A percentile compares a stretch with the other conserved stretches of the same genome.
Conservation (phyloP, 2,113 vertebrate genomes). For the Spea bombifrons region DNA sequence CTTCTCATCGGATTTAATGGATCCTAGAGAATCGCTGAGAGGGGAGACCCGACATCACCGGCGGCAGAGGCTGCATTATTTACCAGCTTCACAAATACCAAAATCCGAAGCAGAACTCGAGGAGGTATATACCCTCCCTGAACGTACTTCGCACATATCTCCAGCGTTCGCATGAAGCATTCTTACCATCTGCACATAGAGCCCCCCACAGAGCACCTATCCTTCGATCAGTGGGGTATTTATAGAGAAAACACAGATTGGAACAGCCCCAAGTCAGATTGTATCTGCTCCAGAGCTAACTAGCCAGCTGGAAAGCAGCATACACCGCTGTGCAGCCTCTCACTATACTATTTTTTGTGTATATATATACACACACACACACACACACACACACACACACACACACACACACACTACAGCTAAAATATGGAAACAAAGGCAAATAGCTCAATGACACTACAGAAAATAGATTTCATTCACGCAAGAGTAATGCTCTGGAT, state of each 20-base stretch:
- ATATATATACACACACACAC: background rate
- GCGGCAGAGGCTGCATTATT: slow-evolving; percentile 17
- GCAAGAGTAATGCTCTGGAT: background rate
- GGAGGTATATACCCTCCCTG: slow-evolving; percentile 18
- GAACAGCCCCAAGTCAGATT: slow-evolving; percentile 1
- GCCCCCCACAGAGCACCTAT: slow-evolving; percentile 10
- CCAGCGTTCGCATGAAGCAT: slow-evolving; percentile 14
- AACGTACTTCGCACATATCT: slow-evolving; percentile 12
- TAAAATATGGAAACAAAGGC: background rate
- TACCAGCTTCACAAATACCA: slow-evolving; percentile 27
- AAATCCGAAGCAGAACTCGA: slow-evolving; percentile 16
- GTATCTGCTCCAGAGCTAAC: slow-evolving; percentile 21
- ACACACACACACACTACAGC: background rate
- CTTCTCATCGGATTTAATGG: slow-evolving; percentile 9
- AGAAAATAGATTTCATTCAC: background rate
- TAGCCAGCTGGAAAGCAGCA: slow-evolving; percentile 17
- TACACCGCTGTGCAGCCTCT: background rate
- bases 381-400: background rate
- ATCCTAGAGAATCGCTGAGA: slow-evolving; percentile 10
- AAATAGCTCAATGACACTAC: background rate
- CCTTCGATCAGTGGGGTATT: slow-evolving; percentile 22
- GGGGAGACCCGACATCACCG: slow-evolving; percentile 1
- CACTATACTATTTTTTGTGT: background rate
- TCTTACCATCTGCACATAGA: slow-evolving; percentile 22
- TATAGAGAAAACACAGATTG: slow-evolving; percentile 14